phyloP scores from a whole-genome alignment of 2,113 vertebrate genomes.

The Thamnophis sirtalis region DNA sequence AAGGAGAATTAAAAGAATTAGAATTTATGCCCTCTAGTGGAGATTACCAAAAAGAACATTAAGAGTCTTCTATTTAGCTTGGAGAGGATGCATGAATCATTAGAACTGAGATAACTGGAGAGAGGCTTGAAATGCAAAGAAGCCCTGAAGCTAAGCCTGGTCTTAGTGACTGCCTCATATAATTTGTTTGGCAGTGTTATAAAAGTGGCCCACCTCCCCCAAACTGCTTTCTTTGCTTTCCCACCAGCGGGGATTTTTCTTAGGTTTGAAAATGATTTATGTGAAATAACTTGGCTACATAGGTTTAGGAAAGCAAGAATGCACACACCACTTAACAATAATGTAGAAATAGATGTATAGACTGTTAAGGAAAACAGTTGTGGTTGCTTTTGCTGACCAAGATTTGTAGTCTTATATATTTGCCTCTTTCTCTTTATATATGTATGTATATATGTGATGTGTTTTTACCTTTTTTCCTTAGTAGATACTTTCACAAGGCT shows the following conservation, averaged over 20 bases:
- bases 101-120: background rate
- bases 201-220: fast-evolving
- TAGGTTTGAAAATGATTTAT: background rate
- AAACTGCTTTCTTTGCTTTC: background rate
- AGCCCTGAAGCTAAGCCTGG: background rate
- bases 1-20: background rate
- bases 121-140: background rate
- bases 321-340: no score
- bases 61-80: background rate
- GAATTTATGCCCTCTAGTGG: background rate
- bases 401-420: background rate
- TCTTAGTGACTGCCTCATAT: background rate
- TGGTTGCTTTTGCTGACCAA: background rate
- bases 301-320: background rate
- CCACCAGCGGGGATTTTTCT: background rate
- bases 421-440: background rate
- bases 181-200: background rate
- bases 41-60: background rate
- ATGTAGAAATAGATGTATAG: background rate
- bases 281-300: background rate
- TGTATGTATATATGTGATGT: background rate
- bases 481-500: background rate
- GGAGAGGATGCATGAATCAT: background rate
- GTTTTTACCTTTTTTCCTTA: background rate
- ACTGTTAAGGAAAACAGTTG: background rate